Evolutionary conservation across 2,113 vertebrate genomes (phyloP), one percentile per base, ranked within the genome.

Genomic region (Nycticryphes semicollaris): DNA sequence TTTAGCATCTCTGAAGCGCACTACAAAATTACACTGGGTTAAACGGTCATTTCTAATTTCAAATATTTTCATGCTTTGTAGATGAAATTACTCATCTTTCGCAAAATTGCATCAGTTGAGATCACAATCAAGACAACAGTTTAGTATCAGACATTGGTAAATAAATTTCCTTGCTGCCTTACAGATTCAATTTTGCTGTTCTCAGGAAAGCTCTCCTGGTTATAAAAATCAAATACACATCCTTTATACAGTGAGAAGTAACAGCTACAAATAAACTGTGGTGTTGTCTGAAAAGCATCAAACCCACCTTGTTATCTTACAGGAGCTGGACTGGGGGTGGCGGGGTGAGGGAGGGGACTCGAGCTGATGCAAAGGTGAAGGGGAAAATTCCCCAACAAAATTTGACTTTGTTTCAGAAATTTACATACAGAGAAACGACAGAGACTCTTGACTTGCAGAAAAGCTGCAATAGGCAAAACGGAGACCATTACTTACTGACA

Each of bases 161-260:
- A 82, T 48, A 37, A 39, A 91, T 37, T 92, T 87, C 81, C 50
- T 66, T 69, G 62, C 45, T 78, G 53, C 82, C 93, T 70, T 89
- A 74, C 19, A 59, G 74, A 68, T 12, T 79, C 74, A 53, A 39
- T 72, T 74, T 27, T 62, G 86, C 53, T 95, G 47, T 33, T 81
- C 56, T 88, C 51, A 41, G 74, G 72, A 64, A 95, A 92, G 51
- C 56, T 75, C 63, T 87, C 57, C 66, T 39, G 48, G 51, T 89
- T 92, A 75, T 31, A 54, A 91, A 91, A 94, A 93, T 45, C 72
- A 79, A 72, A 87, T 8, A 53, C n/a, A 66, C 3, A 35, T 48
- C 54, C 47, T 74, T 79, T 60, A 84, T 19, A 25, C 85, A 76
- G 28, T 22, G 41, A 59, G 50, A 92, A 96, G 54, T 27, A 87